Evolutionary conservation across 2,888 invertebrate species (phyloP), one percentile per base, ranked within the genome.

Genomic region (Spicauda simplicius): DNA sequence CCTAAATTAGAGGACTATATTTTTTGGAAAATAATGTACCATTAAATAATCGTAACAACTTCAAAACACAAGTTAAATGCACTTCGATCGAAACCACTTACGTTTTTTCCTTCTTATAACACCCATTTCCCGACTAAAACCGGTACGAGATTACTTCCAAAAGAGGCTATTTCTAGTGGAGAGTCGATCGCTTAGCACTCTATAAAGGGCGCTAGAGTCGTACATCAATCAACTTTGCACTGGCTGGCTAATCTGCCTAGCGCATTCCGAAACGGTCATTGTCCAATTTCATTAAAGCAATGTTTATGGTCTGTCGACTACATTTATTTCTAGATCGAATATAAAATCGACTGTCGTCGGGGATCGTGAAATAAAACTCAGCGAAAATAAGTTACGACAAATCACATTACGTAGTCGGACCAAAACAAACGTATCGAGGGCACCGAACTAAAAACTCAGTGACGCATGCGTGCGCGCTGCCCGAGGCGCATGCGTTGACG

Each of bases 81-180:
- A 16, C 20, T 53, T 55, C 12, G 16, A 41, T 30, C 74, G 80
- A 86, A 86, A 84, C 79, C 82, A 92, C 92, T 93, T 86, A 92
- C 92, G 92, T 82, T 93, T 93, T 86, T 91, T 93, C 80, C 87
- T 86, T 77, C 91, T 84, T 80, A 93, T 87, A 73, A 93, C 92
- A 76, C 92, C 92, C 92, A 93, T 92, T 87, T 86, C 83, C 85
- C 81, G 70, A 76, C 71, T 76, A 72, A 79, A 84, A 82, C 80
- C 72, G 77, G 80, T 79, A 72, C 76, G 76, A 80, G 59, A 45
- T 54, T 53, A 59, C 33, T 65, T 65, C 65, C 59, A 48, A 60
- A 62, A 54, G 65, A 30, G 59, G 54, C 18, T 60, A 65, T 65
- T 59, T 67, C 67, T 69, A 70, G 59, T 67, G 53, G 53, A 25